Base-by-base conservation (phyloP, 1,140 invertebrate genomes). In the Octopus sinensis region DNA sequence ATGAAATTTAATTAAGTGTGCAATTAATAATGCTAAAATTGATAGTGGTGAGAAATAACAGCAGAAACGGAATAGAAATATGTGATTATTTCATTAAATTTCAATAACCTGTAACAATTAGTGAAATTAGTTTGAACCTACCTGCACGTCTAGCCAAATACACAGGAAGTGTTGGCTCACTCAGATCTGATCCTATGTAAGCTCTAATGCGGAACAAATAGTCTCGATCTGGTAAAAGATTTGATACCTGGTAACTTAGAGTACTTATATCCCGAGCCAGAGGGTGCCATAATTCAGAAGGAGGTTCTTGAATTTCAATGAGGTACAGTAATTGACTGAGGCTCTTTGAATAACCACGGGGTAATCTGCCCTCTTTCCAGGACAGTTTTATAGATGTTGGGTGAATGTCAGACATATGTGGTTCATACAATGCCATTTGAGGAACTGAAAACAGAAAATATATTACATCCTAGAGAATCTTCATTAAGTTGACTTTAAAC, bases 181-280 rank as follows among this genome's bases (percentile, higher is more conserved):
- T 88, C 52, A 86, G 80, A 9, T 87, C 85, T 9, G 84, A 84
- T 53, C 87, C 88, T 81, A 84, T 84, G 77, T 87, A 84, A 53
- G 88, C 89, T 30, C 84, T 80, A 6, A 91, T 85, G 30, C 90
- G 76, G 83, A 90, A 90, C 77, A 89, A 79, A 76, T 90, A 90
- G 56, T 90, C 89, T 52, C 85, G 79, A 81, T 90, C 88, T 30
- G 89, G 87, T 86, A 96, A 95, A 1, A 98, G 92, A 88, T 87
- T 88, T 23, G 84, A 85, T 17, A 90, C 80, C 12, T 80, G 83
- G 83, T 85, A 84, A n/a, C 79, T 83, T 5, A 84, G 83, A 54
- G 73, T 10, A 23, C 82, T 78, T 52, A 88, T 75, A 13, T 84
- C 79, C 9, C 82, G 76, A 12, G 84, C 83, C 7, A 89, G 62